phyloP scores from a whole-genome alignment of 2,888 invertebrate species.

The Prenolepis imparis region DNA sequence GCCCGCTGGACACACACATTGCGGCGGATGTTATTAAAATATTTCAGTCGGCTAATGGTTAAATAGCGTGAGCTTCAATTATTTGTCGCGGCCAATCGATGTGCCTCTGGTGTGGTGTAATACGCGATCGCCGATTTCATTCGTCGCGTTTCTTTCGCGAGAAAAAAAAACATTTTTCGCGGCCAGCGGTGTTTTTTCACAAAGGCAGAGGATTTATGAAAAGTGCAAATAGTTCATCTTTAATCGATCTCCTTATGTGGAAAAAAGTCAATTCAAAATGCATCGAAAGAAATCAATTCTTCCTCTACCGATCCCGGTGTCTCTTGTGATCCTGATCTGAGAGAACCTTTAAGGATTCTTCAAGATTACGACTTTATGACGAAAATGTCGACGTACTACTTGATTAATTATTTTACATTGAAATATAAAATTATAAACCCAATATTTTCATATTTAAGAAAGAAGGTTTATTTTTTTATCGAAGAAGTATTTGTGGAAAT shows the following conservation, averaged over 20 bases:
- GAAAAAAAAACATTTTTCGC: conserved; percentile 28
- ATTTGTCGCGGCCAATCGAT: conserved; percentile 46
- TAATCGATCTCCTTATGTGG: background rate
- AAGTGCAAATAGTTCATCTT: background rate
- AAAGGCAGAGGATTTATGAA: background rate
- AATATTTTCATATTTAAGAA: no score
- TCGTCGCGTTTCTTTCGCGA: conserved; percentile 16
- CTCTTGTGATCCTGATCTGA: background rate
- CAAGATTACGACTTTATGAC: background rate
- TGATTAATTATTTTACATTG: no score
- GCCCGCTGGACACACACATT: conserved; percentile 46
- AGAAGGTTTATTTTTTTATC: no score
- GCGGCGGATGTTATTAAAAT: conserved; percentile 56
- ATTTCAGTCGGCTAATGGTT: conserved; percentile 55
- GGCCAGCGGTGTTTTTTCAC: background rate
- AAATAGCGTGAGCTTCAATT: conserved; percentile 57
- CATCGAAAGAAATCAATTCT: background rate
- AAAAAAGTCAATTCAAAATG: background rate
- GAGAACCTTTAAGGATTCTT: background rate
- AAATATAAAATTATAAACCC: no score
- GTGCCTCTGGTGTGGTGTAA: conserved; percentile 11
- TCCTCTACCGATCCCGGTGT: background rate
- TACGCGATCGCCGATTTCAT: conserved; percentile 24
- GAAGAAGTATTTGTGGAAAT: no score
- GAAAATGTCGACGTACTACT: conserved; percentile 7